Conservation (phyloP, 2,797 vertebrate species). For the Caiman crocodilus region DNA sequence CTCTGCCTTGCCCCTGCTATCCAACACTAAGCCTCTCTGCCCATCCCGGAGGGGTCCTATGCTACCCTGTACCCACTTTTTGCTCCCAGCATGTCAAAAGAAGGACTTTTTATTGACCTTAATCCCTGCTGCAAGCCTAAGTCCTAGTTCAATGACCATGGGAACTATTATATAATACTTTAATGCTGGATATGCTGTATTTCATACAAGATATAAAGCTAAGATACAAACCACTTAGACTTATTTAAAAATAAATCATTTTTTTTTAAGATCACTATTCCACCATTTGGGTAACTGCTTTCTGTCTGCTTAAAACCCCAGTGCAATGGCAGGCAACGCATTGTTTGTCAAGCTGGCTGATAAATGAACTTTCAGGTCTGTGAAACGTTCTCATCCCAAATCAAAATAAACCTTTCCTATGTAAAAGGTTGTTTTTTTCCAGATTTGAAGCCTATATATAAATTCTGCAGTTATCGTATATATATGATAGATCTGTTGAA, state of each 20-base stretch:
- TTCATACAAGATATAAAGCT: background rate
- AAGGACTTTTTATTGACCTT: too few relatives aligned
- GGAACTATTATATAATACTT: background rate
- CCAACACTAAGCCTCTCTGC: too few relatives aligned
- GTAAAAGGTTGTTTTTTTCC: too few relatives aligned
- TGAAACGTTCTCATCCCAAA: background rate
- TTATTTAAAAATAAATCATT: background rate
- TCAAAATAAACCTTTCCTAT: background rate
- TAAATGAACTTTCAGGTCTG: background rate
- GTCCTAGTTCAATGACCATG: background rate
- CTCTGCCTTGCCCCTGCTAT: too few relatives aligned
- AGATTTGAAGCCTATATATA: too few relatives aligned
- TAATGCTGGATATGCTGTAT: background rate
- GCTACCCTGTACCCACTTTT: too few relatives aligned
- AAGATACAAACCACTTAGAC: background rate
- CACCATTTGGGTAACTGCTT: background rate
- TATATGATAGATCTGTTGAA: too few relatives aligned
- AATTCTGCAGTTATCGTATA: too few relatives aligned
- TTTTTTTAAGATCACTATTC: background rate
- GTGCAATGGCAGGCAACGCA: background rate
- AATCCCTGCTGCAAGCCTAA: too few relatives aligned
- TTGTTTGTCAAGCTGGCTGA: background rate
- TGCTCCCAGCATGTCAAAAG: too few relatives aligned
- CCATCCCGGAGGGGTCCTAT: too few relatives aligned
- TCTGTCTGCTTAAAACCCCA: background rate